Evolutionary conservation across 1,140 invertebrate genomes (phyloP).

Genomic region (Caenorhabditis inopinata): DNA sequence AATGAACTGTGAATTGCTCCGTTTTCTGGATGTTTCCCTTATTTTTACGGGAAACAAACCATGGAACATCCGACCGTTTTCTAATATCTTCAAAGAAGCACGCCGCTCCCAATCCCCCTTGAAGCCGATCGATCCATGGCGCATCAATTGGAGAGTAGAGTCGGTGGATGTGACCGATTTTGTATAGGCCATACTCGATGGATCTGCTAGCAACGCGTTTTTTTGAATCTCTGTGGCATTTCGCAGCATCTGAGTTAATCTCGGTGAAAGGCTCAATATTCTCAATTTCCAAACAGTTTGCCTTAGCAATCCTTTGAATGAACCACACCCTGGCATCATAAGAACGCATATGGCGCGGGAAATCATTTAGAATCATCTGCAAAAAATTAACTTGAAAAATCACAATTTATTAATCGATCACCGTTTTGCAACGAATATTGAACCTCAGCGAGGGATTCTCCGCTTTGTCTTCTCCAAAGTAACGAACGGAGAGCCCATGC

Average conservation of each 20-base stretch:
- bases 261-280: neutral
- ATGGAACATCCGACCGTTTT: neutral
- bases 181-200: neutral
- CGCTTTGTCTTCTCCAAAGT: neutral
- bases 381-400: neutral
- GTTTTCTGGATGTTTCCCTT: neutral
- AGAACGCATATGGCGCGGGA: neutral
- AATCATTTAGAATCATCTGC: neutral
- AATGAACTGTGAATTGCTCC: neutral
- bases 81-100: neutral
- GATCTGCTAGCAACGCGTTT: neutral
- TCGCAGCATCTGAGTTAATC: no score
- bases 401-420: no score
- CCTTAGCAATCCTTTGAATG: neutral
- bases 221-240: neutral
- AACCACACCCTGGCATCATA: neutral
- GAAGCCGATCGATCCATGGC: neutral
- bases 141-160: neutral
- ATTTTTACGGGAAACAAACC: neutral
- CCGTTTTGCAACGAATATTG: neutral
- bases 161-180: neutral
- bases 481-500: neutral
- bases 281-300: neutral
- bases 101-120: neutral
- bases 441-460: neutral